Evolutionary conservation across 2,888 invertebrate genomes (phyloP), one percentile per base, ranked within the genome.

Genomic region (Agriotes lineatus): DNA sequence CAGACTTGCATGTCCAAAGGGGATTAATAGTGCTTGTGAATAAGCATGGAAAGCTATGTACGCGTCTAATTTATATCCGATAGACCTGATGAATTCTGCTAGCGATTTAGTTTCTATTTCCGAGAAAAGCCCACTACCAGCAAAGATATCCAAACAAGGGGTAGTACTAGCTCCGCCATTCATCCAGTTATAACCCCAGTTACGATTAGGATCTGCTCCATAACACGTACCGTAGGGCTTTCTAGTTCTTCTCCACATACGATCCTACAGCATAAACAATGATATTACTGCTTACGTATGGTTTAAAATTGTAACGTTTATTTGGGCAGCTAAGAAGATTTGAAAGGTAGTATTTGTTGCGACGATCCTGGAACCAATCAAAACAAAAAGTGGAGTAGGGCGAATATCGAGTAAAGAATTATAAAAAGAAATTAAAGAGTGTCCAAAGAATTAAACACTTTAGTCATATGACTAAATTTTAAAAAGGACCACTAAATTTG

Each of bases 191-290:
- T 86, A 89, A 69, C 86, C 90, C 90, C 91, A 94, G 80, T 94
- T 94, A 67, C 94, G 87, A n/a, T n/a, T n/a, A n/a, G n/a, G 88
- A 82, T 94, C 94, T 0, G 89, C 88, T 2, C 94, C 94, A 67
- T 81, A 80, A 71, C 90, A 88, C 0, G 58, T 37, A 4, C 82
- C 85, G 30, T 86, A 86, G 63, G 81, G 83, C 52, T 81, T 86
- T 58, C 89, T 84, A 7, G 90, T 91, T 78, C 92, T 92, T n/a
- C 92, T 86, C 93, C 93, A 93, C 76, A 91, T 69, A 65, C 93
- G 88, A 70, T 87, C 84, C 89, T 90, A 30, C 4, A 6, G 9
- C 4, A 6, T 30, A 30, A 30, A 30, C 4, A 6, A 30, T 30
- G 30, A 9, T n/a, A 9, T 30, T 30, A 30, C 5, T 4, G 9